Evolutionary conservation across 2,113 vertebrate genomes (phyloP), one percentile per base, ranked within the genome.

Genomic region (Oncorhynchus masou): DNA sequence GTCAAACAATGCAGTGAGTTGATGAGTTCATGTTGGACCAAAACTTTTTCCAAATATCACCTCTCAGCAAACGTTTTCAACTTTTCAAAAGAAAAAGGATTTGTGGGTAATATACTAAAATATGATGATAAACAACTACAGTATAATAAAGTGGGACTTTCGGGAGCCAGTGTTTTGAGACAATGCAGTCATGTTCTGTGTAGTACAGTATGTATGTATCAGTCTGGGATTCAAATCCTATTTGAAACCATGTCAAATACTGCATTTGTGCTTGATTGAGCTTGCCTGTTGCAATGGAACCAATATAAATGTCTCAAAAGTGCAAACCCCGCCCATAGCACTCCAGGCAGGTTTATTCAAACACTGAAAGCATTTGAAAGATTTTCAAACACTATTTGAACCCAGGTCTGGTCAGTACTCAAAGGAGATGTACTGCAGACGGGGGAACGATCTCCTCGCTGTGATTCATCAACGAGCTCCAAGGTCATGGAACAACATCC

Each of bases 351-450:
- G 39, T 45, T 45, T 45, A 45, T 3, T 12, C 8, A 45, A 45
- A 12, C 39, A 45, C 39, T 45, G 39, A 45, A 45, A 12, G 39
- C 9, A 45, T 45, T 45, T 12, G 39, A 45, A 45, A 11, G 9
- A 45, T 45, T 45, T 45, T 11, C 39, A 45, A 45, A 45, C 9
- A 45, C 8, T 11, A 11, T 45, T 45, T 45, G 39, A 45, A 45
- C 9, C 39, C 39, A 12, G 0, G 39, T 45, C 39, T 45, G 39
- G 39, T 45, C 39, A 45, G 75, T 51, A 62, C 24, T 31, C 66
- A 48, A 82, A 78, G 70, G 79, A 73, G 81, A 91, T 73, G 79
- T 68, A 84, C 77, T 83, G 83, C 85, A 86, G 88, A 84, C 70
- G 71, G 70, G 6, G 29, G 64, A 84, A 79, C 79, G 68, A 71